A percentile compares a stretch with the other conserved stretches of the same genome.
Conservation (phyloP, 2,113 vertebrate genomes). For the Columbina picui region DNA sequence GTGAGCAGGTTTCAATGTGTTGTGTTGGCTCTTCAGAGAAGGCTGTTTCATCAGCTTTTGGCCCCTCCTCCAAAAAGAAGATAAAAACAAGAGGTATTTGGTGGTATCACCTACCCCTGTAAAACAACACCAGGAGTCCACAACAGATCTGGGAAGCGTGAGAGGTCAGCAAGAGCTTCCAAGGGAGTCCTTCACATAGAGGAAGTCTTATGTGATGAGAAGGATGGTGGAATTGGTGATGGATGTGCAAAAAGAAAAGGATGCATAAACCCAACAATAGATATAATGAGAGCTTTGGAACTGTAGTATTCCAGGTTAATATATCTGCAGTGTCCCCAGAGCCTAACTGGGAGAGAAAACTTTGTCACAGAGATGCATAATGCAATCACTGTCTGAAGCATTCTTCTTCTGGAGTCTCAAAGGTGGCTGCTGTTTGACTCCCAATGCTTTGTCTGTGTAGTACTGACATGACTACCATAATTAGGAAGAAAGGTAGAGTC, state of each 20-base stretch:
- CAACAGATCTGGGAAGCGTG: not conserved
- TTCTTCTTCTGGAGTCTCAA: not conserved
- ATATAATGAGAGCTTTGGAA: not conserved
- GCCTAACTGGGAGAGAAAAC: not conserved
- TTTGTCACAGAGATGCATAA: not conserved
- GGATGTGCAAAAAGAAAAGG: not conserved
- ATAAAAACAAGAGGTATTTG: not conserved
- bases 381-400: not conserved
- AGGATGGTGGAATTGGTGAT: not conserved
- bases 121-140: rapidly evolving
- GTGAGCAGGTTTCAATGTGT: not conserved
- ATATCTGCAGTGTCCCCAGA: rapidly evolving
- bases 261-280: not conserved
- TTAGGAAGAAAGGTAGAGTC: not conserved
- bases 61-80: not conserved
- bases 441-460: not conserved
- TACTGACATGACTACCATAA: not conserved
- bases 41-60: not conserved
- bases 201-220: not conserved
- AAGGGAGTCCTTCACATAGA: not conserved
- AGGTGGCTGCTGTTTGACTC: not conserved
- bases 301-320: not conserved
- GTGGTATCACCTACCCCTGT: not conserved
- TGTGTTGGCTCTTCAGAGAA: not conserved
- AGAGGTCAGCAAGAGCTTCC: not conserved